Percentiles rank a stretch among this genome's conserved stretches.
Evolutionary conservation across 2,888 invertebrate genomes (phyloP).

Genomic region (Scaeva pyrastri): DNA sequence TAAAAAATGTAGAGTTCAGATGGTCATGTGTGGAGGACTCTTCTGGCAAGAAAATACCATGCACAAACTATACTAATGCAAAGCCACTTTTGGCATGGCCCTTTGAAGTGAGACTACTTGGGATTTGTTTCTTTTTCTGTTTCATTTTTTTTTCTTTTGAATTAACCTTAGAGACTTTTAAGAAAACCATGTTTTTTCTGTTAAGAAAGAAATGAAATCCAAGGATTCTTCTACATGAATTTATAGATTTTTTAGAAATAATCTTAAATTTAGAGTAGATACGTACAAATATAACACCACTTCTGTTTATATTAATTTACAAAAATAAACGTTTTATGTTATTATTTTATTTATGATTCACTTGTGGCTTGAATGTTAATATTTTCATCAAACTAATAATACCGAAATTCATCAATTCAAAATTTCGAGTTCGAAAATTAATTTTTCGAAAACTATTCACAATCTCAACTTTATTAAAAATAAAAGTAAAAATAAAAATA

Average conservation of each 20-base stretch:
- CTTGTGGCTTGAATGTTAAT: too few relatives aligned
- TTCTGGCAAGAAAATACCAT: conserved; percentile 14
- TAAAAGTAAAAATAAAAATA: too few relatives aligned
- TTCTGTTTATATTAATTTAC: too few relatives aligned
- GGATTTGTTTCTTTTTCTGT: conserved; percentile 13
- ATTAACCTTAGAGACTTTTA: conserved; percentile 19
- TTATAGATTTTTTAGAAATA: background rate
- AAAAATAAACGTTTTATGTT: too few relatives aligned
- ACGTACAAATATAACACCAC: background rate
- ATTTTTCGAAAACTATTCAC: too few relatives aligned
- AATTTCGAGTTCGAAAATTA: too few relatives aligned
- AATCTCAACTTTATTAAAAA: too few relatives aligned
- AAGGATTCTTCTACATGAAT: background rate
- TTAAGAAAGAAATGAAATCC: background rate
- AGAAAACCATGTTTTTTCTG: background rate
- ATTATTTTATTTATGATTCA: too few relatives aligned
- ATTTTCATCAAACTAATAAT: too few relatives aligned
- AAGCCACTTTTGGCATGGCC: conserved; percentile 46
- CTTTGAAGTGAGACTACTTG: conserved; percentile 9
- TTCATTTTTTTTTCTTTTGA: background rate
- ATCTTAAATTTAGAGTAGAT: background rate
- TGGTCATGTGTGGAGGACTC: conserved; percentile 23
- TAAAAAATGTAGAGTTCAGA: conserved; percentile 8
- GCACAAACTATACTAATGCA: conserved; percentile 27
- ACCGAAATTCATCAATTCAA: too few relatives aligned